These are phyloP conservation scores for Bos indicus DNA, from an alignment of 2,113 vertebrate species.

Conservation along the genomic window DNA sequence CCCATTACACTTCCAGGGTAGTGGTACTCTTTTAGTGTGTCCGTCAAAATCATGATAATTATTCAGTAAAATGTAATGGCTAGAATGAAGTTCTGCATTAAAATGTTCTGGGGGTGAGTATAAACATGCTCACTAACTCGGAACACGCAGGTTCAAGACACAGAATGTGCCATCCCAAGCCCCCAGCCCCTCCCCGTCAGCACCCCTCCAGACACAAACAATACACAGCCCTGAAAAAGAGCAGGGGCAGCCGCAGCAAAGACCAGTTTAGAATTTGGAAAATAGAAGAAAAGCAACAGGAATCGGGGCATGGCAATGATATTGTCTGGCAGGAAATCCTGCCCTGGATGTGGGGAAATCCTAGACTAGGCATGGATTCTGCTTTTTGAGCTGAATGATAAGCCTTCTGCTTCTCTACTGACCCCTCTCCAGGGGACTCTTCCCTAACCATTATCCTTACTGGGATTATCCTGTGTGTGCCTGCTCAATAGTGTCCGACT, in stretches of 20 bases:
- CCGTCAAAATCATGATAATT: not conserved
- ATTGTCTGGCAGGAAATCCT: rapidly evolving
- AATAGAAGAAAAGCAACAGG: rapidly evolving
- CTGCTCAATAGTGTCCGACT: not conserved
- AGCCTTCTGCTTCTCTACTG: not conserved
- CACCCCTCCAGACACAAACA: not conserved
- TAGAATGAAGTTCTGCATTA: not conserved
- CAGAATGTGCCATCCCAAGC: rapidly evolving
- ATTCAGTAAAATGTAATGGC: not conserved
- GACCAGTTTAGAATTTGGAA: rapidly evolving
- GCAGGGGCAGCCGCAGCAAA: rapidly evolving
- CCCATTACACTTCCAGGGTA: not conserved
- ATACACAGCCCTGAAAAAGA: rapidly evolving
- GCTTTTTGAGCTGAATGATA: too few relatives aligned
- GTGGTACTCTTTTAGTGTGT: not conserved
- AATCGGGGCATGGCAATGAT: rapidly evolving
- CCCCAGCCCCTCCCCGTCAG: rapidly evolving
- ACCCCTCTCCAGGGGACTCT: not conserved
- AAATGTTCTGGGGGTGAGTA: not conserved
- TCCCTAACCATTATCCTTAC: rapidly evolving
- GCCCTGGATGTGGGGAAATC: not conserved
- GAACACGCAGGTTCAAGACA: rapidly evolving
- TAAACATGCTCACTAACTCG: too few relatives aligned
- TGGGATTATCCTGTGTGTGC: not conserved
- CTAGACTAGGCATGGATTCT: rapidly evolving